A percentile compares a stretch with the other conserved stretches of the same genome.
phyloP scores from a whole-genome alignment of 2,113 vertebrate species.

The Labeo catla region DNA sequence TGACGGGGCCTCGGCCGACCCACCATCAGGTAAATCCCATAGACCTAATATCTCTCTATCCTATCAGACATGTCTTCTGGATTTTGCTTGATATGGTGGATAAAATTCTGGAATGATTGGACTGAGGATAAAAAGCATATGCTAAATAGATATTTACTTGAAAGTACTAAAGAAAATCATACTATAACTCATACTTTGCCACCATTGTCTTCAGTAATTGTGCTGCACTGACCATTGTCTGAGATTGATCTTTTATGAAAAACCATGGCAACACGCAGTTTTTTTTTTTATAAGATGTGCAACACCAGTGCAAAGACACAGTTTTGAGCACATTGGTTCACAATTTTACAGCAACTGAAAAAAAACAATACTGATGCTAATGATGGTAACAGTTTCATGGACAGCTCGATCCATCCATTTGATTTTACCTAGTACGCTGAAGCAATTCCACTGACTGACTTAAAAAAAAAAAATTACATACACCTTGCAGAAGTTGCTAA shows the following conservation, averaged over 20 bases:
- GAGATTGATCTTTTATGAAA: neutral
- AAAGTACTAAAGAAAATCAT: neutral
- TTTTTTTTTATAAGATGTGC: neutral
- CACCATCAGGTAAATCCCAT: constrained; percentile 93
- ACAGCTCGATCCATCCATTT: neutral
- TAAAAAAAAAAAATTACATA: too few species aligned
- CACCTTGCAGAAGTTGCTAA: too few species aligned
- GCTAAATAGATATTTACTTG: neutral
- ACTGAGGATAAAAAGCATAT: neutral
- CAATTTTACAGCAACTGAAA: neutral
- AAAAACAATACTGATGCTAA: too few species aligned
- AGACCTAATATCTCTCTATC: constrained; percentile 65
- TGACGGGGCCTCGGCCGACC: constrained; percentile 95
- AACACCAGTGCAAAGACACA: neutral
- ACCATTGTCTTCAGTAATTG: neutral
- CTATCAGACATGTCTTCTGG: constrained; percentile 8
- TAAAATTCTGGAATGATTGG: neutral
- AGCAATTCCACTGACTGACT: too few species aligned
- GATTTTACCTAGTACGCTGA: too few species aligned
- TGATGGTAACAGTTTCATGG: neutral
- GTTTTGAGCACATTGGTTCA: neutral
- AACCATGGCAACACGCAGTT: neutral
- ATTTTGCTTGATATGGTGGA: neutral
- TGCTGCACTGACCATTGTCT: neutral
- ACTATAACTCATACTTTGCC: neutral